Base-by-base conservation (phyloP, 1,140 invertebrate genomes). In the Drosophila triauraria region DNA sequence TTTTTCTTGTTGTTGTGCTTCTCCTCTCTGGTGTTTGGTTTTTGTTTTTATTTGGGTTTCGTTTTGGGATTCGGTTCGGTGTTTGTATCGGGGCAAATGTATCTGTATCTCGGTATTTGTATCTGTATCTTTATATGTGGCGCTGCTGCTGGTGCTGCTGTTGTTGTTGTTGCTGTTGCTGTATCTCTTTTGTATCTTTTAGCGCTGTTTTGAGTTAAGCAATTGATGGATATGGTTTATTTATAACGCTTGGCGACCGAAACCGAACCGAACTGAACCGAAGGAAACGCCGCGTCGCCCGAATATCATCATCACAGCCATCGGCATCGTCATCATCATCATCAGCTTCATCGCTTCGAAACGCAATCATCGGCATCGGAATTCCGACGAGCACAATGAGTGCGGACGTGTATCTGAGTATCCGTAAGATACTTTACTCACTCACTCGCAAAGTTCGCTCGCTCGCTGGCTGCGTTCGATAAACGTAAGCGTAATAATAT, bases 161-260 rank as follows among this genome's bases (percentile, higher is more conserved):
- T 3, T 50, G 40, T 46, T 65, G 38, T 63, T 60, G 40, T 70
- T 70, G 23, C 35, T 70, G 43, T 60, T 70, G 53, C 38, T 79
- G 80, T 88, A 81, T 88, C 80, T 83, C 70, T 78, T 77, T 90
- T 90, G 85, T 90, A 90, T 90, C 85, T 90, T 85, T 90, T 90
- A 90, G 82, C 85, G 84, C 81, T 84, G 84, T 90, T 90, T 90
- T 90, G 86, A 85, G 85, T 90, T 90, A 90, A 90, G 85, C 85
- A 90, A 90, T 90, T 90, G 85, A 90, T 90, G 85, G 85, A 90
- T 90, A 90, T 90, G 85, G 85, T 90, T 90, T 90, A 90, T 90
- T 90, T 90, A 90, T 90, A 90, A 90, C 85, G 85, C 85, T 90
- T 91, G 81, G 86, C 86, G 85, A 91, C 85, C 69, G 69, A 74